These are phyloP conservation scores for Callinectes sapidus DNA, from an alignment of 2,888 invertebrate species.

Conservation along the genomic window DNA sequence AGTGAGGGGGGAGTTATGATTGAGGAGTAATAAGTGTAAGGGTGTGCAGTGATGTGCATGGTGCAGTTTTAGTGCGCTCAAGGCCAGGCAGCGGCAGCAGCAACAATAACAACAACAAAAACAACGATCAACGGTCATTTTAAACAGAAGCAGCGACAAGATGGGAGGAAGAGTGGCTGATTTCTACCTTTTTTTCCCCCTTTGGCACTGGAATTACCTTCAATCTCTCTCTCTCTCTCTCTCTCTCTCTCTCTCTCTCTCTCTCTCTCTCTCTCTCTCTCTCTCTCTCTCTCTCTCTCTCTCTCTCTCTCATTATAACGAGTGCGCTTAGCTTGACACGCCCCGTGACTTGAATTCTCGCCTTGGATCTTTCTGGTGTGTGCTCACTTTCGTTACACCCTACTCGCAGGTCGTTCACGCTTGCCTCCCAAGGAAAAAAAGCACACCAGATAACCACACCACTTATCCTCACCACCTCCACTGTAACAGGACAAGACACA, in stretches of 20 bases:
- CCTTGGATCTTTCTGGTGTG: not conserved
- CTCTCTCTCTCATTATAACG: not conserved
- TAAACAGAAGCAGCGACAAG: not conserved
- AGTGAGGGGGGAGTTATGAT: not conserved
- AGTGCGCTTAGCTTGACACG: not conserved
- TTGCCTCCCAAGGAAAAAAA: not conserved
- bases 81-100: conserved; percentile 15
- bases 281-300: no score
- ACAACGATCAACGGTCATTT: not conserved
- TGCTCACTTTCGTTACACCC: not conserved
- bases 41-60: not conserved
- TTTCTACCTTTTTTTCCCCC: not conserved
- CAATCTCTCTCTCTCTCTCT: no score
- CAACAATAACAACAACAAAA: not conserved
- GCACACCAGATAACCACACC: not conserved
- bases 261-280: no score
- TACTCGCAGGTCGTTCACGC: not conserved
- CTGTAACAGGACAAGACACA: not conserved
- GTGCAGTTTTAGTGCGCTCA: not conserved
- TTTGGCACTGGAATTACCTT: not conserved
- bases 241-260: no score
- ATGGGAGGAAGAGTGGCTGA: not conserved
- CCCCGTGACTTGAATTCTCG: no score
- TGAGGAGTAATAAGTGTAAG: not conserved
- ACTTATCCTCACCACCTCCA: not conserved